Percentiles rank a stretch among this genome's conserved stretches.
phyloP scores from a whole-genome alignment of 2,113 vertebrate species.

The Poecile atricapillus region DNA sequence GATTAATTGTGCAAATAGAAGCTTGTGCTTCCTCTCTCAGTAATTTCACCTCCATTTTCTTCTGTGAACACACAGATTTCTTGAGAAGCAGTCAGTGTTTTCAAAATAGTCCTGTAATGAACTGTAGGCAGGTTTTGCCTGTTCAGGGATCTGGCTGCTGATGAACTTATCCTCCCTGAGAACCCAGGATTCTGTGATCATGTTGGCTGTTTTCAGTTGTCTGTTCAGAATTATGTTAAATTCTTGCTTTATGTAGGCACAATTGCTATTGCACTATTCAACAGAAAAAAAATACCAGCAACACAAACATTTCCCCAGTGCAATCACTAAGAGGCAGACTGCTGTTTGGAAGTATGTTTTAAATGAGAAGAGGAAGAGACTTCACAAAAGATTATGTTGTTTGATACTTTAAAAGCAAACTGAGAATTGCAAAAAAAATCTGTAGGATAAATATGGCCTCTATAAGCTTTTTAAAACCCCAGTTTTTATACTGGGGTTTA shows the following conservation, averaged over 20 bases:
- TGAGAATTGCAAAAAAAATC: not conserved
- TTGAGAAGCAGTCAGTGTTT: not conserved
- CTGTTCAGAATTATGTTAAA: not conserved
- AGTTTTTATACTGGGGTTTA: too few species aligned
- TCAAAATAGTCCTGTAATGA: not conserved
- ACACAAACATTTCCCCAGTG: not conserved
- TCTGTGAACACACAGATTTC: not conserved
- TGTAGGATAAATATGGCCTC: not conserved
- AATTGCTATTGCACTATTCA: not conserved
- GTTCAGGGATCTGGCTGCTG: not conserved
- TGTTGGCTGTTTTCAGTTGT: not conserved
- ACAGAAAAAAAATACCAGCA: not conserved
- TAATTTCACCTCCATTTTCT: not conserved
- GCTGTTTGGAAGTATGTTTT: not conserved
- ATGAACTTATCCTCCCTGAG: not conserved
- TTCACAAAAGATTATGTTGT: not conserved
- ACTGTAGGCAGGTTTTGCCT: not conserved
- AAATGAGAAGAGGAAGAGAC: not conserved
- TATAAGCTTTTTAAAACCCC: not conserved
- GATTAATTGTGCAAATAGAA: not conserved
- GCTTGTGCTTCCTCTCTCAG: not conserved
- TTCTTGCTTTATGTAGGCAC: not conserved
- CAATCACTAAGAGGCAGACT: not conserved
- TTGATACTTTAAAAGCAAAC: not conserved
- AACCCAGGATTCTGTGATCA: not conserved